Evolutionary conservation across 2,113 vertebrate species (phyloP).

Genomic region (Noctilio leporinus): DNA sequence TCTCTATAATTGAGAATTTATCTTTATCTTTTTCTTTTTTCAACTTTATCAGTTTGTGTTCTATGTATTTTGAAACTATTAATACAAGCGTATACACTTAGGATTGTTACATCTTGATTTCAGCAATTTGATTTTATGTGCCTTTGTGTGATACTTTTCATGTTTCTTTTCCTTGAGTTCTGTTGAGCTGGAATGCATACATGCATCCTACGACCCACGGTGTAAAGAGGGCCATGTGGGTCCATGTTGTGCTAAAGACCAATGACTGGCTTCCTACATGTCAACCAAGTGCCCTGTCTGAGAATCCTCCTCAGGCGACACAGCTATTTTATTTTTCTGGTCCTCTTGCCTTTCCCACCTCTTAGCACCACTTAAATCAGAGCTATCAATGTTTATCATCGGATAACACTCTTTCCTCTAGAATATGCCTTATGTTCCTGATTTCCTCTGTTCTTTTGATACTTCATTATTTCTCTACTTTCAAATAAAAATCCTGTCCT

Average conservation of each 20-base stretch:
- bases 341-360: neutral
- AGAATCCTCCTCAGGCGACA: neutral
- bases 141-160: neutral
- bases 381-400: neutral
- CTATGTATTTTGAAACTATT: neutral
- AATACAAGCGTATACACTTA: neutral
- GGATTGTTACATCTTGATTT: neutral
- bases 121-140: neutral
- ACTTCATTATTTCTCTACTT: neutral
- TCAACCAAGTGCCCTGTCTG: too few species aligned
- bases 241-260: neutral
- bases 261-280: rapidly evolving
- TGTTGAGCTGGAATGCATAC: neutral
- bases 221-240: neutral
- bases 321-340: neutral
- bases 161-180: neutral
- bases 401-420: neutral
- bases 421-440: neutral
- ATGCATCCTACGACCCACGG: neutral
- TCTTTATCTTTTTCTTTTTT: neutral
- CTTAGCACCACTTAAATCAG: neutral
- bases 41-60: neutral
- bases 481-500: neutral
- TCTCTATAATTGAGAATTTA: neutral
- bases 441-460: neutral